Evolutionary conservation across 1,140 invertebrate species (phyloP).

Genomic region (Microplitis demolitor): DNA sequence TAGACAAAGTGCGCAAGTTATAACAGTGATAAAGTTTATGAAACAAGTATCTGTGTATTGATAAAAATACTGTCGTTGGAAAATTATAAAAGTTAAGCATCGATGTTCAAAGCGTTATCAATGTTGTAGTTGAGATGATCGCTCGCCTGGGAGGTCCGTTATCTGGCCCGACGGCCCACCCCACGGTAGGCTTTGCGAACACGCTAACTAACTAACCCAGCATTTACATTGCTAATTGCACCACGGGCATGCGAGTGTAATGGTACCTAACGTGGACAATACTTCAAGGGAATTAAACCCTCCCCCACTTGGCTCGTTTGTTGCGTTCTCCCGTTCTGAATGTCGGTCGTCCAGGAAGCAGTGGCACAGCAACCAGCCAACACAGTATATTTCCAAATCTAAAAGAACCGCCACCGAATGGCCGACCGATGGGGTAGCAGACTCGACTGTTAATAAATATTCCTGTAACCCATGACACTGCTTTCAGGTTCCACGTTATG

Average conservation of each 20-base stretch:
- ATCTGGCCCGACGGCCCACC: constrained; percentile 46
- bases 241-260: constrained; percentile 52
- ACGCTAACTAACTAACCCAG: constrained; percentile 58
- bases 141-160: constrained; percentile 57
- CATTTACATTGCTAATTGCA: constrained; percentile 63
- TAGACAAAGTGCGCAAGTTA: not conserved
- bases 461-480: constrained; percentile 5
- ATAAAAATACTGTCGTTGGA: not conserved
- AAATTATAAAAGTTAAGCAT: constrained; percentile 33
- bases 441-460: constrained; percentile 3
- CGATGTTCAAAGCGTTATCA: constrained; percentile 47
- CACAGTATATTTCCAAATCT: constrained; percentile 15
- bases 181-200: constrained; percentile 45
- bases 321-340: not conserved
- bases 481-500: constrained; percentile 8
- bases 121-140: constrained; percentile 48
- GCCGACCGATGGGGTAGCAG: constrained; percentile 5
- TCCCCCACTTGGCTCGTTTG: constrained; percentile 11
- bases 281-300: constrained; percentile 49
- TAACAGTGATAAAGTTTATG: not conserved
- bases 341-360: constrained; percentile 11
- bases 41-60: too few species aligned
- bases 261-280: constrained; percentile 55
- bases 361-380: not conserved
- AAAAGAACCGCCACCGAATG: constrained; percentile 9